A percentile compares a stretch with the other conserved stretches of the same genome.
Conservation (phyloP, 2,113 vertebrate genomes). For the Pollimyrus isidori region DNA sequence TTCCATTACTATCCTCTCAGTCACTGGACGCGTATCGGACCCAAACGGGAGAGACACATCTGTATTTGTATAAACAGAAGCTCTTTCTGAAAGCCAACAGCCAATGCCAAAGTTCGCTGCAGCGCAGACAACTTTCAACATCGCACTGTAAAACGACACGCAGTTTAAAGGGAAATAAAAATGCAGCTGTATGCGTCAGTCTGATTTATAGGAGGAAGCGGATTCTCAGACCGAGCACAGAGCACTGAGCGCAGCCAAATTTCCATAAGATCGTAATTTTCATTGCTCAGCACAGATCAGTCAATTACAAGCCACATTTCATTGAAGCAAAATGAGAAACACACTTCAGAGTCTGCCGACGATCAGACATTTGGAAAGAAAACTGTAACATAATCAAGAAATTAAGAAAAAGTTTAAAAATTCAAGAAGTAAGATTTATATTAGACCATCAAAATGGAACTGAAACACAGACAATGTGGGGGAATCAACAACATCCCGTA, state of each 20-base stretch:
- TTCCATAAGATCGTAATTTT: neutral
- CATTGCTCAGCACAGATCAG: neutral
- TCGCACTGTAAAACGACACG: neutral
- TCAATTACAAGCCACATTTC: neutral
- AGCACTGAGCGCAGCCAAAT: neutral
- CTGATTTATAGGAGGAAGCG: neutral
- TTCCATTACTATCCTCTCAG: neutral
- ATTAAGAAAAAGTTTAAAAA: neutral
- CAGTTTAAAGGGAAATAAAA: neutral
- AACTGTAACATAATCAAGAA: neutral
- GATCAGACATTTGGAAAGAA: neutral
- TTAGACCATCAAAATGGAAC: neutral
- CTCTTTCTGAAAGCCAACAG: neutral
- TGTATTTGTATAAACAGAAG: neutral
- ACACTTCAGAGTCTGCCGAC: neutral
- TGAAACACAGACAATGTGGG: neutral
- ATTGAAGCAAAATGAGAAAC: neutral
- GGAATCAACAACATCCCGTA: neutral
- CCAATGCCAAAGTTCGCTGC: neutral
- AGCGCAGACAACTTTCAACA: neutral
- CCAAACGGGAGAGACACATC: neutral
- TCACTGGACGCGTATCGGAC: neutral
- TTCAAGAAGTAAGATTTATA: neutral
- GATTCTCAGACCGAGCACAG: neutral
- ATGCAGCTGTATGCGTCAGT: neutral